Conservation (phyloP, 1,140 invertebrate species). For the Cydia splendana region DNA sequence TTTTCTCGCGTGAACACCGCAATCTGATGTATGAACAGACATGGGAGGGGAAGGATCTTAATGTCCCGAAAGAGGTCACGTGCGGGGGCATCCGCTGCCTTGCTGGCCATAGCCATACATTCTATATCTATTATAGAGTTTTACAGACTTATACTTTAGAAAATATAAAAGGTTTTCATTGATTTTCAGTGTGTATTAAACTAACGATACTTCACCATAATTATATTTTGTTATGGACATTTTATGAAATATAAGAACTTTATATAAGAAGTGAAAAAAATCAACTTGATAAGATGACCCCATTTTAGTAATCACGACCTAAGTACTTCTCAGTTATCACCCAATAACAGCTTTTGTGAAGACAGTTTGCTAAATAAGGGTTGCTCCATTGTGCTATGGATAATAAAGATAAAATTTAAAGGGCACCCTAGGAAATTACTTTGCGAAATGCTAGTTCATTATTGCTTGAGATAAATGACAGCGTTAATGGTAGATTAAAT, state of each 20-base stretch:
- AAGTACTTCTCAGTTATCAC: conserved; percentile 11
- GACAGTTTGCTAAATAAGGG: conserved; percentile 8
- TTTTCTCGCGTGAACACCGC: too few relatives aligned
- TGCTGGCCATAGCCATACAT: too few relatives aligned
- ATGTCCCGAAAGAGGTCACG: too few relatives aligned
- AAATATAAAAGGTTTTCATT: too few relatives aligned
- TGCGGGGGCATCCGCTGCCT: too few relatives aligned
- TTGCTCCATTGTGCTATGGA: conserved; percentile 15
- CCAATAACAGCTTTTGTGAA: conserved; percentile 21
- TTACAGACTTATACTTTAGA: too few relatives aligned
- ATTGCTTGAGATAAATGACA: conserved; percentile 26
- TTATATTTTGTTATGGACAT: too few relatives aligned
- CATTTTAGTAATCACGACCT: conserved; percentile 7
- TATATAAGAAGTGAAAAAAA: background rate
- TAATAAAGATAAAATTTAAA: conserved; percentile 36
- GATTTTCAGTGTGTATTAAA: too few relatives aligned
- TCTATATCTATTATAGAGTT: too few relatives aligned
- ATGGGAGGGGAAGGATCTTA: too few relatives aligned
- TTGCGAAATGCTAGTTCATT: conserved; percentile 37
- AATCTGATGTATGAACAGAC: too few relatives aligned
- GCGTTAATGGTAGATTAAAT: conserved; percentile 32
- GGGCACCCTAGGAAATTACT: conserved; percentile 21
- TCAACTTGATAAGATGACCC: background rate
- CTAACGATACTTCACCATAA: too few relatives aligned
- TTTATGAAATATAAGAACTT: background rate